Percentiles rank a stretch among this genome's conserved stretches.
Conservation (phyloP, 2,888 invertebrate species). For the Stenolophus ochropezus region DNA sequence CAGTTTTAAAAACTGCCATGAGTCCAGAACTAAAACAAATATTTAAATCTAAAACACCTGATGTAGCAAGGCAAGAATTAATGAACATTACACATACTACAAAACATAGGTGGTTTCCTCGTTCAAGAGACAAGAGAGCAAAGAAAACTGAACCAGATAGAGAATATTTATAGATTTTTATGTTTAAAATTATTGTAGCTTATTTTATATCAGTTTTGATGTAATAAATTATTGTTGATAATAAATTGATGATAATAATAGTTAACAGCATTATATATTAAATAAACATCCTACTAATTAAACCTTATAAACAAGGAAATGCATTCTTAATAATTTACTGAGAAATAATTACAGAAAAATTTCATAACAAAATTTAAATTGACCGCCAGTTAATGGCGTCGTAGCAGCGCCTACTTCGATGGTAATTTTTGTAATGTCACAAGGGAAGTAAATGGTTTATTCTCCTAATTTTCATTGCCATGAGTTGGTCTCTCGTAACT, state of each 20-base stretch:
- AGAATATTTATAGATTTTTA: constrained; percentile 78
- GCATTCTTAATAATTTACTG: no score
- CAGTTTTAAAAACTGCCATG: constrained; percentile 70
- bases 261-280: neutral
- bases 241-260: neutral
- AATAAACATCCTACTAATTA: no score
- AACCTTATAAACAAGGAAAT: no score
- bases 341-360: neutral
- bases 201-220: no score
- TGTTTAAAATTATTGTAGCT: constrained; percentile 47
- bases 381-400: constrained; percentile 36
- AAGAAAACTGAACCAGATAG: constrained; percentile 84
- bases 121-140: constrained; percentile 81
- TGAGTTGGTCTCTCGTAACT: constrained; percentile 51
- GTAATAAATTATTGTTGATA: neutral
- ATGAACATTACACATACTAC: constrained; percentile 86
- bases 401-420: constrained; percentile 16
- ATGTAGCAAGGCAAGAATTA: constrained; percentile 82
- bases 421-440: constrained; percentile 57
- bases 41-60: constrained; percentile 81
- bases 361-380: constrained; percentile 1
- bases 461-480: constrained; percentile 33
- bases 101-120: constrained; percentile 89
- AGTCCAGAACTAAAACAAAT: constrained; percentile 71
- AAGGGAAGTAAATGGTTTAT: constrained; percentile 39